phyloP scores from a whole-genome alignment of 2,113 vertebrate genomes.

The Serilophus lunatus region DNA sequence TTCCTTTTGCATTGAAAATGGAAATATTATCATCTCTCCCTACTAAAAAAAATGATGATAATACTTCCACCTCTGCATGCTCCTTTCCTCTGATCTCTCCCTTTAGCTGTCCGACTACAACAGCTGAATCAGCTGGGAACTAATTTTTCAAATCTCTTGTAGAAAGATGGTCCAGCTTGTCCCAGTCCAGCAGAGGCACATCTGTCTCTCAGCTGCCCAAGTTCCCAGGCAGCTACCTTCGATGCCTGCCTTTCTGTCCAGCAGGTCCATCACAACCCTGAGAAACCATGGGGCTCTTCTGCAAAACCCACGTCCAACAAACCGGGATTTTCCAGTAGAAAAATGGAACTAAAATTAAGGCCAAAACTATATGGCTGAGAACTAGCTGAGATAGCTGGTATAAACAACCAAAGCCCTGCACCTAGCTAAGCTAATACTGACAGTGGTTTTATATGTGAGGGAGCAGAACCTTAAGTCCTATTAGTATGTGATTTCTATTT shows the following conservation, averaged over 20 bases:
- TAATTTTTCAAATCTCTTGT: background rate
- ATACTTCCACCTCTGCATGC: background rate
- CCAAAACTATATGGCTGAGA: background rate
- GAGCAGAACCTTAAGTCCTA: background rate
- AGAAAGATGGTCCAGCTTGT: background rate
- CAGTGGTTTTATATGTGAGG: background rate
- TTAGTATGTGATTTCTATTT: background rate
- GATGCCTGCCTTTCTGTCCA: background rate
- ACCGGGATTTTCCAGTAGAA: background rate
- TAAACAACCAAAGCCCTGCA: background rate
- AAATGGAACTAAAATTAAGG: background rate
- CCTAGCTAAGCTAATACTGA: background rate
- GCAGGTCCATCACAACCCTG: background rate
- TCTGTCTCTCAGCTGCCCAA: background rate
- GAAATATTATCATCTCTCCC: background rate
- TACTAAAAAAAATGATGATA: background rate
- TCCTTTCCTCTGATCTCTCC: background rate
- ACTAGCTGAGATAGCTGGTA: background rate
- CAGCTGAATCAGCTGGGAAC: background rate
- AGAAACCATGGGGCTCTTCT: background rate
- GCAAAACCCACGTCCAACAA: background rate
- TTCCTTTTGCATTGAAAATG: background rate
- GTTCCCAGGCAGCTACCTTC: background rate
- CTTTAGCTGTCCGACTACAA: background rate
- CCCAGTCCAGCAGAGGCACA: background rate